A percentile compares a stretch with the other conserved stretches of the same genome.
Evolutionary conservation across 2,797 vertebrate species (phyloP).

Genomic region (Pteronotus mesoamericanus): DNA sequence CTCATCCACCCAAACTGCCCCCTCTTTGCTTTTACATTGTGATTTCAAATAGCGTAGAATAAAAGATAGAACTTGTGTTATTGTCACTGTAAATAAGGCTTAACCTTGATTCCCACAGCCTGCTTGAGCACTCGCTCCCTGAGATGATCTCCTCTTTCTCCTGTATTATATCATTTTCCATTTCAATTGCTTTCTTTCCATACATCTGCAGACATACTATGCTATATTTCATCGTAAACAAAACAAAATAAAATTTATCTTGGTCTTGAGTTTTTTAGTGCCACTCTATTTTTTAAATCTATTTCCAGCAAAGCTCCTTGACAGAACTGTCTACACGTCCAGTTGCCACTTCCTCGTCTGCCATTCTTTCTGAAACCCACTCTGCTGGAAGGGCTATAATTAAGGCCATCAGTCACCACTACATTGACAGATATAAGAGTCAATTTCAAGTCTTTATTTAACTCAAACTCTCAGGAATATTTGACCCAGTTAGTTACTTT

Average conservation of each 20-base stretch:
- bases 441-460: neutral
- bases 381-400: neutral
- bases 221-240: neutral
- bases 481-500: neutral
- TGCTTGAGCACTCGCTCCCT: neutral
- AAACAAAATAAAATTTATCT: neutral
- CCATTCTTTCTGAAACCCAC: neutral
- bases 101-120: neutral
- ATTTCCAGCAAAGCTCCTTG: slow-evolving; percentile 9
- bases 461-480: neutral
- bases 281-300: neutral
- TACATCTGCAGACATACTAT: neutral
- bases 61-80: neutral
- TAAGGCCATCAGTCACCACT: neutral
- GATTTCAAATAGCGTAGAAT: neutral
- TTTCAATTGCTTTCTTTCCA: neutral
- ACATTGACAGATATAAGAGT: neutral
- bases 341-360: neutral
- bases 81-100: neutral
- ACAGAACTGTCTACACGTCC: neutral
- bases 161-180: neutral
- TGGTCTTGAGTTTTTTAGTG: neutral
- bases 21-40: neutral
- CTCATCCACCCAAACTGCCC: neutral
- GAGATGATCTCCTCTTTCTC: neutral